Evolutionary conservation across 2,113 vertebrate species (phyloP).

Genomic region (Lophius piscatorius): DNA sequence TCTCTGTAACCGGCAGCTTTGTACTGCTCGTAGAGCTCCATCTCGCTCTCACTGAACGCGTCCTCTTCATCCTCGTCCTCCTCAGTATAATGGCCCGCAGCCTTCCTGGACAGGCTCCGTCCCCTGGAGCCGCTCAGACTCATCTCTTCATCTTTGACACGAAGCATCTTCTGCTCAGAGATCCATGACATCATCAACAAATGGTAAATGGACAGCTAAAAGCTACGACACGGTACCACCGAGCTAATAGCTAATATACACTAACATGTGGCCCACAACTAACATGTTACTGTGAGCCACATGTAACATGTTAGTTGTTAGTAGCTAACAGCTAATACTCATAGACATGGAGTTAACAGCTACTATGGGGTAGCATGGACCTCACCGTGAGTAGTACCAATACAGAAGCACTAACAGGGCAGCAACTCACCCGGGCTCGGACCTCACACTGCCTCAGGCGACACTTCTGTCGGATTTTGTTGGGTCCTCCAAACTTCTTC

Average conservation of each 20-base stretch:
- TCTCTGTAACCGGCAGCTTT: slow-evolving; percentile 86
- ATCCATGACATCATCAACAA: not conserved
- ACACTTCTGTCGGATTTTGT: slow-evolving; percentile 95
- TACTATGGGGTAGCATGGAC: too few species aligned
- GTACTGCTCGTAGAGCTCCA: slow-evolving; percentile 88
- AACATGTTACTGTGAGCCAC: too few species aligned
- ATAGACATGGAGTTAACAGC: too few species aligned
- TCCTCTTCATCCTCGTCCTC: slow-evolving; percentile 79
- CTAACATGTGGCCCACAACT: too few species aligned
- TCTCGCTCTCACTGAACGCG: slow-evolving; percentile 83
- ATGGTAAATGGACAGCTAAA: too few species aligned
- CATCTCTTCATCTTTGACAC: slow-evolving; percentile 85
- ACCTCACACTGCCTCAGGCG: slow-evolving; percentile 92
- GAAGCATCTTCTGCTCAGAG: slow-evolving; percentile 86
- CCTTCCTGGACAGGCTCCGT: slow-evolving; percentile 45
- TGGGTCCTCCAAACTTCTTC: slow-evolving; percentile 96
- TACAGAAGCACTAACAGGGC: too few species aligned
- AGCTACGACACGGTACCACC: too few species aligned
- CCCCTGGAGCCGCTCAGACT: slow-evolving; percentile 71
- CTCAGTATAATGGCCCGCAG: slow-evolving; percentile 74
- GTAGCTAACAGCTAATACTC: too few species aligned
- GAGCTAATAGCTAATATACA: too few species aligned
- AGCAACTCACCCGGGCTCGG: slow-evolving; percentile 85
- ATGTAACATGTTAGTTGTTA: too few species aligned
- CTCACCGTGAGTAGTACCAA: too few species aligned